Percentiles rank a stretch among this genome's conserved stretches.
Evolutionary conservation across 2,888 invertebrate genomes (phyloP).

Genomic region (Heliothis peltigera): DNA sequence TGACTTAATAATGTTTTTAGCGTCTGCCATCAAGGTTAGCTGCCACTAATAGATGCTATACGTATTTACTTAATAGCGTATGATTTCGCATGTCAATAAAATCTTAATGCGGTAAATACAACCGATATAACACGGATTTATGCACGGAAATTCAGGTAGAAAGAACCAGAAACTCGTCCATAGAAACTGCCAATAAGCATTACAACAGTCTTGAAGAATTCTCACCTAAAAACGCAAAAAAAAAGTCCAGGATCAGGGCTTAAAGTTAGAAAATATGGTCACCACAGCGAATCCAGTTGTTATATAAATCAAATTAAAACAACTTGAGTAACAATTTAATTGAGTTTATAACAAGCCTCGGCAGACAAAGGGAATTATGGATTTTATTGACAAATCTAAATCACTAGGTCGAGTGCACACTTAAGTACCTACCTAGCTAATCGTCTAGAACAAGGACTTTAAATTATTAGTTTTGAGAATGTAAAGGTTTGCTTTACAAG

Average conservation of each 20-base stretch:
- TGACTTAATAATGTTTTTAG: conserved; percentile 58
- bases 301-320: conserved; percentile 46
- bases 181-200: too few relatives aligned
- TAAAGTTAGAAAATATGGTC: not conserved
- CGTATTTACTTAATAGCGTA: conserved; percentile 27
- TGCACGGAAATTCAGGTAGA: not conserved
- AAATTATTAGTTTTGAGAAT: too few relatives aligned
- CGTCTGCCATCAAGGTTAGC: conserved; percentile 48
- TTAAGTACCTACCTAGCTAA: not conserved
- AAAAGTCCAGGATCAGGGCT: not conserved
- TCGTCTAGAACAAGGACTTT: not conserved
- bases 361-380: conserved; percentile 8
- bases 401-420: conserved; percentile 1
- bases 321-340: conserved; percentile 31
- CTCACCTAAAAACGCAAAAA: not conserved
- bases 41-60: conserved; percentile 28
- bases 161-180: too few relatives aligned
- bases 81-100: not conserved
- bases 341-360: conserved; percentile 29
- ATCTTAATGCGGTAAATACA: not conserved
- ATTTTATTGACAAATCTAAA: not conserved
- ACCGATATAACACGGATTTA: not conserved
- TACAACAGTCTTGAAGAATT: not conserved
- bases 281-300: conserved; percentile 8
- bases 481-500: too few relatives aligned